Percentiles rank a stretch among this genome's conserved stretches.
Conservation (phyloP, 1,140 invertebrate genomes). For the Akabosia matsudoensis region DNA sequence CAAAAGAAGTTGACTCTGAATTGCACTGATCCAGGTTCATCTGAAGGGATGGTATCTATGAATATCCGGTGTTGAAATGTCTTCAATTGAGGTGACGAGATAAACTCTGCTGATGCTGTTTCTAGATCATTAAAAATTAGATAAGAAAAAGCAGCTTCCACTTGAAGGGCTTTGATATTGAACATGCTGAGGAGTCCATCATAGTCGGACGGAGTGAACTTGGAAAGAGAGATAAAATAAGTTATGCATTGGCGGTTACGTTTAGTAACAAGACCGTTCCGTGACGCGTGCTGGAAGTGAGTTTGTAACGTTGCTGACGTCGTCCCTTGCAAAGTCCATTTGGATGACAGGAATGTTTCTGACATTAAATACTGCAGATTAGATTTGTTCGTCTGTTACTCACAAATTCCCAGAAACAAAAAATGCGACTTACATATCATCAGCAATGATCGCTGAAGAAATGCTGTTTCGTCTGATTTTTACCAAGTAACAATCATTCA, state of each 20-base stretch:
- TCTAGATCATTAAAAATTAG: slow-evolving; percentile 7
- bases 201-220: not conserved
- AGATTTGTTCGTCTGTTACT: not conserved
- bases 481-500: not conserved
- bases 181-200: not conserved
- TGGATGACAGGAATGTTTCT: not conserved
- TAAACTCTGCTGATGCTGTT: not conserved
- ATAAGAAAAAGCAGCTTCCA: slow-evolving; percentile 31
- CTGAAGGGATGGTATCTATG: not conserved
- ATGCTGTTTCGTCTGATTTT: not conserved
- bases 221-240: not conserved
- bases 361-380: not conserved
- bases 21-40: not conserved
- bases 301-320: not conserved
- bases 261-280: not conserved
- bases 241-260: not conserved
- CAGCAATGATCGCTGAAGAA: too few relatives aligned
- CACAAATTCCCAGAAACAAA: too few relatives aligned
- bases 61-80: slow-evolving; percentile 29
- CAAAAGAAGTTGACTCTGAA: slow-evolving; percentile 28
- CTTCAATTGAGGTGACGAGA: slow-evolving; percentile 2
- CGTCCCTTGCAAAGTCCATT: not conserved
- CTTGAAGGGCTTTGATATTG: not conserved
- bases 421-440: too few relatives aligned
- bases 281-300: not conserved